Base-by-base conservation (phyloP, 2,113 vertebrate genomes). In the Cyprinus carpio region DNA sequence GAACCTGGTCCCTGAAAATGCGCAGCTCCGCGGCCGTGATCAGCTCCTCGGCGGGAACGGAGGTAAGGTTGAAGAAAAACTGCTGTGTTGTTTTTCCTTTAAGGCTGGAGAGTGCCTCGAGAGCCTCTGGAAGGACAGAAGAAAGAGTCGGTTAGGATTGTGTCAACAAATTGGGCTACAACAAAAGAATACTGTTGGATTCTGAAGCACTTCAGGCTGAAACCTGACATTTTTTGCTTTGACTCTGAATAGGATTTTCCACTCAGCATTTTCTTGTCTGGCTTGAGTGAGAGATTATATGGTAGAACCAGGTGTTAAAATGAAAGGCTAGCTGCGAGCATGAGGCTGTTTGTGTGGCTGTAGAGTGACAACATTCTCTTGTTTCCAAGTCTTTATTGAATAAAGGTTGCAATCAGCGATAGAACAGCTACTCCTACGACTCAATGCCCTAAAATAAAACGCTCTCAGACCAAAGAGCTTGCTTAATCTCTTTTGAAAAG, bases 61-160 rank as follows among this genome's bases (percentile, higher is more conserved):
- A 97, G 86, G 96, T 96, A 91, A 99, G 95, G 93, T 99, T 98
- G 93, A 99, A 99, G 95, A 96, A 97, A 94, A 99, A 98, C 91
- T 97, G 95, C 40, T 97, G 96, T 65, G 95, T 92, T 25, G 97
- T 97, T 94, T 94, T 98, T 88, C 96, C 96, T 91, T 94, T 96
- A 16, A 92, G 91, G 90, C 97, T 96, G 82, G 96, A 95, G 89
- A 99, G 92, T 85, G 97, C 96, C 94, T 99, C 98, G 93, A 97
- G 92, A 88, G 96, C 94, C 93, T 99, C 98, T 99, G 88, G 43
- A 93, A 81, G 64, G 51, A 84, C 87, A 85, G 49, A 87, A 25
- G 87, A 46, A 20, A 86, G 56, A 86, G 86, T 78, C 1, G 31
- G 62, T 88, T 2, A 84, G 51, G 69, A 84, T 80, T 4, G 27